phyloP scores from a whole-genome alignment of 2,888 invertebrate genomes.

The Pterostichus madidus region DNA sequence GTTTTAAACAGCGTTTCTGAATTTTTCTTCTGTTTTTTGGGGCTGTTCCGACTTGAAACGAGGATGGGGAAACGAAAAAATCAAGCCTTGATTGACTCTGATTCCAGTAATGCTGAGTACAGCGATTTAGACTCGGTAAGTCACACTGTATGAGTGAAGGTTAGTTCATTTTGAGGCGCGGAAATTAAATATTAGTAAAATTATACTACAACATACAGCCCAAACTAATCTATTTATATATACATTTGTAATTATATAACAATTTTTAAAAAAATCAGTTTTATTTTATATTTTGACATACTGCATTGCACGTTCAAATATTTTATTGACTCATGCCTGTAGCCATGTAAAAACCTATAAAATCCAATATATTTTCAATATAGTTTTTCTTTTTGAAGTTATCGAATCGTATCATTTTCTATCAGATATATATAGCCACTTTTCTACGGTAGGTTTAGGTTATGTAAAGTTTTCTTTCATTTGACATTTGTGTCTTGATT shows the following conservation, averaged over 20 bases:
- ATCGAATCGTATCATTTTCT: too few relatives aligned
- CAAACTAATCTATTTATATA: slow-evolving; percentile 34
- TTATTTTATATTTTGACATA: slow-evolving; percentile 11
- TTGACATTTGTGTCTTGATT: slow-evolving; percentile 26
- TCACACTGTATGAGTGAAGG: slow-evolving; percentile 66
- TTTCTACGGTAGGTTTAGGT: slow-evolving; percentile 4
- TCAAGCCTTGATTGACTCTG: slow-evolving; percentile 90
- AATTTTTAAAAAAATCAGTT: not conserved
- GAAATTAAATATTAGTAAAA: slow-evolving; percentile 39
- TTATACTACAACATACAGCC: not conserved
- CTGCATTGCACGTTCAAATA: slow-evolving; percentile 26
- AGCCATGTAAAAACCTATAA: slow-evolving; percentile 23
- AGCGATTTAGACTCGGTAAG: slow-evolving; percentile 92
- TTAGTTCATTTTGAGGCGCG: slow-evolving; percentile 58
- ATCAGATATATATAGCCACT: not conserved
- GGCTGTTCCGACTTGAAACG: slow-evolving; percentile 53
- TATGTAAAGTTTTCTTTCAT: slow-evolving; percentile 38
- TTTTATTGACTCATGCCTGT: slow-evolving; percentile 32
- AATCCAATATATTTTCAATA: not conserved
- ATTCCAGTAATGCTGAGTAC: slow-evolving; percentile 88
- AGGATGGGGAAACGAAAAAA: slow-evolving; percentile 91
- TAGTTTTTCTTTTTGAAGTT: not conserved
- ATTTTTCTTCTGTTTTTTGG: slow-evolving; percentile 60
- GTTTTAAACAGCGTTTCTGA: slow-evolving; percentile 65
- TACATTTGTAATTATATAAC: not conserved